phyloP scores from a whole-genome alignment of 2,888 invertebrate species.

The Latrodectus hesperus region DNA sequence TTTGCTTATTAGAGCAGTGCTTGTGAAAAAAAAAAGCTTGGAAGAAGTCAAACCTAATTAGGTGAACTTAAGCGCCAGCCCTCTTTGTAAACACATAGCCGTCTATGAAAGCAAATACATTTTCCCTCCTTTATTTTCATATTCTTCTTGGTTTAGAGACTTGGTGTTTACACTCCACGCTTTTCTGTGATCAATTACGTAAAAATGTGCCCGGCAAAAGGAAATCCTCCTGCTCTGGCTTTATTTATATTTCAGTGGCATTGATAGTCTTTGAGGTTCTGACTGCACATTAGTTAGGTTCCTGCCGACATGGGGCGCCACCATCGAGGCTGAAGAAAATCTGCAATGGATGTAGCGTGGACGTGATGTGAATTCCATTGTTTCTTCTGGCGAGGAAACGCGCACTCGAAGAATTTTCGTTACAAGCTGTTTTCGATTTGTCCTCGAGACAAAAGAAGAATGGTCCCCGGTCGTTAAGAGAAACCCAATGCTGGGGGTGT shows the following conservation, averaged over 20 bases:
- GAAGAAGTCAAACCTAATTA: no score
- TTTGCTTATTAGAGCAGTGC: no score
- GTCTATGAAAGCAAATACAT: no score
- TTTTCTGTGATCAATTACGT: conserved; percentile 4
- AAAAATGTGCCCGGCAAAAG: neutral
- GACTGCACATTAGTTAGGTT: conserved; percentile 7
- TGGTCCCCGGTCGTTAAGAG: conserved; percentile 39
- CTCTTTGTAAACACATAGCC: no score
- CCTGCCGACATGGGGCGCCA: conserved; percentile 11
- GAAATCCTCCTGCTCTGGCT: neutral
- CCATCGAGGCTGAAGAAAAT: neutral
- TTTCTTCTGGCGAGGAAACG: conserved; percentile 22
- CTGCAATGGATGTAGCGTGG: conserved; percentile 33
- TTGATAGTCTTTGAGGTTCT: conserved; percentile 6
- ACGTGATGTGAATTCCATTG: conserved; percentile 50
- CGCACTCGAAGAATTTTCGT: conserved; percentile 38
- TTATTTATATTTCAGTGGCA: conserved; percentile 43
- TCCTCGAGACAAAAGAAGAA: conserved; percentile 43
- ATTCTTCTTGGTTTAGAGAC: neutral
- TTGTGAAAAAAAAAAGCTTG: no score
- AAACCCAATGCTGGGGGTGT: conserved; percentile 23
- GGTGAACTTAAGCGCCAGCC: no score
- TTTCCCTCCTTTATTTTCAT: neutral
- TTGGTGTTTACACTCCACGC: neutral
- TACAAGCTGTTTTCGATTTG: conserved; percentile 60